Conservation (phyloP, 2,113 vertebrate genomes). For the Ursus arctos region DNA sequence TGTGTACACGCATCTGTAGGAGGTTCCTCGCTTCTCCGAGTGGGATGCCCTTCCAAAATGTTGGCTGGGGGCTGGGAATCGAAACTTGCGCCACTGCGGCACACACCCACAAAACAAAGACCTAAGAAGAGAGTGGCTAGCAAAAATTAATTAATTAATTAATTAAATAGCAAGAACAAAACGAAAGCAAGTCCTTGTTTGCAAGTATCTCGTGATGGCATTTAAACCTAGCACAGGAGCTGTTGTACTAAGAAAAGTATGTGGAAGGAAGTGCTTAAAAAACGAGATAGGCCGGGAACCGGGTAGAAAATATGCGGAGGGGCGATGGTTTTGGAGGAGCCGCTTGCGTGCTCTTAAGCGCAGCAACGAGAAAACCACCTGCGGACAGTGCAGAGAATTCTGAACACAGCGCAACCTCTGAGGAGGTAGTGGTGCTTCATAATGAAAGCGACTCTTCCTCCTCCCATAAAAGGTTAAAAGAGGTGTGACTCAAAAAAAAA, state of each 20-base stretch:
- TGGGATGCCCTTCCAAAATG: background rate
- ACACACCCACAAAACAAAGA: slow-evolving; percentile 38
- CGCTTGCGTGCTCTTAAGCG: background rate
- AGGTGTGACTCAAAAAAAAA: background rate
- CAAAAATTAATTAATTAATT: background rate
- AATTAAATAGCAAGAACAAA: background rate
- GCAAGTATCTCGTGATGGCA: background rate
- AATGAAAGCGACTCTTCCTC: background rate
- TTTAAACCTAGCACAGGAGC: background rate
- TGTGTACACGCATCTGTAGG: background rate
- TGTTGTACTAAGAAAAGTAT: background rate
- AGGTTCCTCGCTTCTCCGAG: background rate
- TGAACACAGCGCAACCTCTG: background rate
- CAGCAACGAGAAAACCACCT: slow-evolving; percentile 47
- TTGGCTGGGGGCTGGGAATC: background rate
- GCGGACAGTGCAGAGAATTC: slow-evolving; percentile 9
- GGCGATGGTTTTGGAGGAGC: background rate
- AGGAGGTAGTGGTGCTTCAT: background rate
- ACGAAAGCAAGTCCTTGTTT: background rate
- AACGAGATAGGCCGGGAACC: background rate
- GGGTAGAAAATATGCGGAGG: background rate
- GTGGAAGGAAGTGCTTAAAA: background rate
- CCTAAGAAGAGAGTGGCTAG: background rate
- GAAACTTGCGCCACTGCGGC: slow-evolving; percentile 54
- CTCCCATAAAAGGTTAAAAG: background rate